phyloP scores from a whole-genome alignment of 2,888 invertebrate genomes.

The Griposia aprilina region DNA sequence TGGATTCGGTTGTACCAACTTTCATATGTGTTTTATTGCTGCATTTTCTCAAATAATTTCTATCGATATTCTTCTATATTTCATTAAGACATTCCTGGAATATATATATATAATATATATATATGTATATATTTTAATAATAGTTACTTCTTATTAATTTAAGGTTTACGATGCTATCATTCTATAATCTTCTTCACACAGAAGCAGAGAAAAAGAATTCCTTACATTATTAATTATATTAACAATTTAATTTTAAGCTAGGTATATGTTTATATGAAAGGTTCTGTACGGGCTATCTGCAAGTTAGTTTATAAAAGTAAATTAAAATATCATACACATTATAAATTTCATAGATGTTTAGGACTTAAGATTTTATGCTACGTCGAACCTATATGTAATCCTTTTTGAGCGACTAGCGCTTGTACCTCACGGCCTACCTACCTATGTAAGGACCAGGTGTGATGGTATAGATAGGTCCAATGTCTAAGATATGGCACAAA shows the following conservation, averaged over 20 bases:
- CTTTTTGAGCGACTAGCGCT: constrained; percentile 21
- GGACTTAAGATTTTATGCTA: constrained; percentile 22
- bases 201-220: not conserved
- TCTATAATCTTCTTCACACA: constrained; percentile 29
- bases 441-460: constrained; percentile 1
- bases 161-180: not conserved
- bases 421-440: constrained; percentile 12
- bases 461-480: constrained; percentile 6
- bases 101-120: too few relatives aligned
- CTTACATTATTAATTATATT: not conserved
- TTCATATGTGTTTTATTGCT: not conserved
- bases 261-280: not conserved
- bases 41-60: not conserved
- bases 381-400: constrained; percentile 17
- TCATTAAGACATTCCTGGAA: constrained; percentile 4
- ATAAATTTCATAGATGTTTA: constrained; percentile 32
- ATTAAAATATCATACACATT: constrained; percentile 1
- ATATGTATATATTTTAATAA: too few relatives aligned
- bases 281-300: not conserved
- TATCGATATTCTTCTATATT: too few relatives aligned
- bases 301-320: constrained; percentile 6
- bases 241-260: not conserved
- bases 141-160: not conserved
- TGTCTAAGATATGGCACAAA: constrained; percentile 25
- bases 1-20: not conserved